These are phyloP conservation scores for Tapera naevia DNA, from an alignment of 2,797 vertebrate species.

Conservation along the genomic window DNA sequence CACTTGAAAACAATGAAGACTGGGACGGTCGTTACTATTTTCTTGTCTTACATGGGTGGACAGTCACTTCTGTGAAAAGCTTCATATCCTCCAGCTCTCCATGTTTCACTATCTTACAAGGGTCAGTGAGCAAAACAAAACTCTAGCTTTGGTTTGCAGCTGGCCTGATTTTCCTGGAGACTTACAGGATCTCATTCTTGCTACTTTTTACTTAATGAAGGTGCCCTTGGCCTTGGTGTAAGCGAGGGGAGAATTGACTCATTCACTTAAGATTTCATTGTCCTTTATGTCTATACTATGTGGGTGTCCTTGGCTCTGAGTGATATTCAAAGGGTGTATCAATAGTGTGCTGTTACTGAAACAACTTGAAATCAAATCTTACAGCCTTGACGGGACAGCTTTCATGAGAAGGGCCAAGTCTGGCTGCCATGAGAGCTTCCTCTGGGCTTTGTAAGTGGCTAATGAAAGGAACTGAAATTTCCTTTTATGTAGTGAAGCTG, in stretches of 20 bases:
- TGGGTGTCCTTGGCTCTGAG: constrained; percentile 22
- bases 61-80: not conserved
- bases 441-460: not conserved
- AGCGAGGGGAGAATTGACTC: not conserved
- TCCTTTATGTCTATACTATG: not conserved
- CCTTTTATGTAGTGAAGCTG: not conserved
- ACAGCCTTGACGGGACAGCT: not conserved
- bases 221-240: not conserved
- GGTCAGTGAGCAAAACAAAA: not conserved
- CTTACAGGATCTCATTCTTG: not conserved
- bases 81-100: not conserved
- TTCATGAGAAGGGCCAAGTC: not conserved
- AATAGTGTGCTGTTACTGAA: constrained; percentile 33
- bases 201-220: constrained; percentile 1
- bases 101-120: not conserved
- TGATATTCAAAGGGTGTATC: not conserved
- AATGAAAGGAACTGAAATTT: not conserved
- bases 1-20: not conserved
- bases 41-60: not conserved
- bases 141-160: not conserved
- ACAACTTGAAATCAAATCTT: constrained; percentile 11
- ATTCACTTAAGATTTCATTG: constrained; percentile 7
- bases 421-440: not conserved
- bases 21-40: not conserved
- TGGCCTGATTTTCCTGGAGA: not conserved